Evolutionary conservation across 2,113 vertebrate species (phyloP), one percentile per base, ranked within the genome.

Genomic region (Tonatia bakeri): DNA sequence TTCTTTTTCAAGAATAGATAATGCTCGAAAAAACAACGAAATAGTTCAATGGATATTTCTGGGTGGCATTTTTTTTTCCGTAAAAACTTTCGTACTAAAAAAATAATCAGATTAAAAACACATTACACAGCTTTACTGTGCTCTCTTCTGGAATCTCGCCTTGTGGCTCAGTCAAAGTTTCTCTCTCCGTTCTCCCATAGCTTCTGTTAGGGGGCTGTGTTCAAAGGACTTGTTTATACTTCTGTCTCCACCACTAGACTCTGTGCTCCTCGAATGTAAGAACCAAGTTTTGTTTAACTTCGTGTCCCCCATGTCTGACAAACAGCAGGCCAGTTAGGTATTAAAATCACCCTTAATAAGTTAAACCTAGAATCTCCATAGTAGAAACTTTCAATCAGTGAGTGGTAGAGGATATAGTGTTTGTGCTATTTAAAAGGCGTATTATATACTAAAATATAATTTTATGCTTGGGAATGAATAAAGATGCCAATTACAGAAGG

Each of bases 181-280:
- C 1, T 75, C 16, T 31, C 28, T 50, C 36, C 43, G 14, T 40
- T 36, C 45, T 90, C 5, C 17, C 12, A 12, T 4, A 80, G 56
- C 24, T 70, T 72, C 80, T 76, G 7, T 69, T 72, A 76, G 59
- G 72, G 64, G 80, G 79, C 36, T 91, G 20, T 28, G 54, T 61
- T 81, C 70, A 92, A 59, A 77, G 50, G 56, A 52, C 28, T 94
- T 91, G n/a, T 91, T 96, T 90, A 96, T n/a, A 31, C 83, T 40
- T 94, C 70, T 87, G 7, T 90, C 54, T 83, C 87, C 3, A 43
- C 38, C 65, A 11, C 72, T 87, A 14, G 52, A 56, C 40, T 92
- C 33, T 67, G 9, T 75, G 33, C 4, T 87, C 16, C 56, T 76
- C 59, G 38, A 96, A 90, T 14, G 33, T 64, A 54, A 2, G 56